Evolutionary conservation across 2,888 invertebrate genomes (phyloP), one percentile per base, ranked within the genome.

Genomic region (Philopedon plagiatum): DNA sequence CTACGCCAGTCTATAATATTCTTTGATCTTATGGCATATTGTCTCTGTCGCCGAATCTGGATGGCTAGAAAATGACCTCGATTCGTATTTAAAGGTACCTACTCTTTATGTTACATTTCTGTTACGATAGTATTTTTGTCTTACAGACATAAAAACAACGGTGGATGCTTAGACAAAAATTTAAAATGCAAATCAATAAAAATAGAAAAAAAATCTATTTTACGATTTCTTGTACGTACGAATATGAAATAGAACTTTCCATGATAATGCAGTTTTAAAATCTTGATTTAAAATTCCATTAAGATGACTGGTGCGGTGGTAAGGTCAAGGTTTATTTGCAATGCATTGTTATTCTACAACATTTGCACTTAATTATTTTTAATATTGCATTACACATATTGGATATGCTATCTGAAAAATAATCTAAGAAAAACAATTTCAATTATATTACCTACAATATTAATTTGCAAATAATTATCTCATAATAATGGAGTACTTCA

Each of bases 301-400:
- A 18, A 29, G 51, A 54, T 54, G 51, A 54, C 9, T 54, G 29
- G 15, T 21, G 39, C 5, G 7, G 29, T 15, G 15, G 23, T 54
- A 54, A 54, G 51, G 51, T 54, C 51, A 54, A 54, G 51, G 51
- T 54, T 54, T 54, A 29, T 54, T 13, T 18, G 29, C 13, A 46
- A 46, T 23, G 21, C n/a, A 29, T 29, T 29, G 26, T 15, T 54
- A 54, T 54, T 54, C 51, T 21, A 13, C 29, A 54, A 29, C 18
- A 29, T 54, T 32, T 29, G 29, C 4, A 15, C 15, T 32, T 54
- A 15, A 32, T 54, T 54, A 54, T 54, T 54, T 29, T 32, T 49
- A 49, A 54, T 54, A 29, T 15, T 18, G 13, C 29, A 29, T 54
- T 29, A 29, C 29, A 54, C 29, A 54, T 54, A 49, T 11, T n/a